A percentile compares a stretch with the other conserved stretches of the same genome.
Conservation (phyloP, 2,888 invertebrate genomes). For the Drosophila infuscata region DNA sequence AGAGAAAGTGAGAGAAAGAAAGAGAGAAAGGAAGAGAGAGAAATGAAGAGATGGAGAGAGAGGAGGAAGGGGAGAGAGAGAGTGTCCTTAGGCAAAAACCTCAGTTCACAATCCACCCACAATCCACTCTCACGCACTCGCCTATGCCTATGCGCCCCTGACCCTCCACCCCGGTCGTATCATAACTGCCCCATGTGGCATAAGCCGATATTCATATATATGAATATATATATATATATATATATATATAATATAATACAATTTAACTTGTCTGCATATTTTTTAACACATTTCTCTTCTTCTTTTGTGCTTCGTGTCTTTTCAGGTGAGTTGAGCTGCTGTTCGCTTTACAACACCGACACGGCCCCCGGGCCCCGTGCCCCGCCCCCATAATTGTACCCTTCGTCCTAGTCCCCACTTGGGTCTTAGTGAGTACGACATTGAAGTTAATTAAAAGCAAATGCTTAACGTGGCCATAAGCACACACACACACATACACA, state of each 20-base stretch:
- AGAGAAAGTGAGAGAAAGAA: no score
- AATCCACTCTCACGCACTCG: background rate
- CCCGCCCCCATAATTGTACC: constrained; percentile 13
- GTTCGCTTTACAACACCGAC: constrained; percentile 2
- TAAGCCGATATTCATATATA: constrained; percentile 60
- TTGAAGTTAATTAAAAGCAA: constrained; percentile 62
- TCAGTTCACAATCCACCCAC: background rate
- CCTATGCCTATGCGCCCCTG: background rate
- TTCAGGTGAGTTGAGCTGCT: constrained; percentile 57
- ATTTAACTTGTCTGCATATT: constrained; percentile 67
- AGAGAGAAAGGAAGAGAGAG: background rate
- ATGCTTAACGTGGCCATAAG: constrained; percentile 47
- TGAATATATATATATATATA: background rate
- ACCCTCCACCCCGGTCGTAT: constrained; percentile 17
- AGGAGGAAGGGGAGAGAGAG: background rate
- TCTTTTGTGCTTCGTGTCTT: constrained; percentile 34
- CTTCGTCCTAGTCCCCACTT: constrained; percentile 9
- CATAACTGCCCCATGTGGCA: constrained; percentile 40
- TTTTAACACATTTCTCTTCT: constrained; percentile 49
- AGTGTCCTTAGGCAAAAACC: constrained; percentile 2
- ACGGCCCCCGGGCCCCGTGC: background rate
- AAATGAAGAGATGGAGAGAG: background rate
- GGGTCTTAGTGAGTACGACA: constrained; percentile 47
- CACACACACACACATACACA: constrained; percentile 7
- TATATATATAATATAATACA: constrained; percentile 43